phyloP scores from a whole-genome alignment of 2,113 vertebrate species.

The Gobius niger region DNA sequence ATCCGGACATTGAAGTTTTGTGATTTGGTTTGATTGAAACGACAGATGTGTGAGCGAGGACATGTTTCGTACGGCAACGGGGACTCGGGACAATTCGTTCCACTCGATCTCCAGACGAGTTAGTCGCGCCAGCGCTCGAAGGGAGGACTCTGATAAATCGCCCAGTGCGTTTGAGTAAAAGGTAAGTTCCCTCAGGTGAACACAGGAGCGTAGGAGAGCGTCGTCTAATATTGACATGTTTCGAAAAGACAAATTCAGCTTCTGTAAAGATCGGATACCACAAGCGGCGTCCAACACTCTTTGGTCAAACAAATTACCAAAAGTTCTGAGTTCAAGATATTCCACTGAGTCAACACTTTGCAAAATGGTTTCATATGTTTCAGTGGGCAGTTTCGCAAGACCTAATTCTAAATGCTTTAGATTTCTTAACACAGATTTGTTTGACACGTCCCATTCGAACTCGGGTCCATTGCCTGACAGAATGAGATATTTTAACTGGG shows the following conservation, averaged over 20 bases:
- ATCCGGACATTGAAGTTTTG: conserved; percentile 30
- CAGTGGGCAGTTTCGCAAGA: too few relatives aligned
- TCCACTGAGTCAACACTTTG: conserved; percentile 47
- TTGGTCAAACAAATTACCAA: conserved; percentile 27
- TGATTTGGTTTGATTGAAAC: conserved; percentile 55
- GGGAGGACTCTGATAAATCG: conserved; percentile 2
- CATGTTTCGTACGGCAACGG: conserved; percentile 24
- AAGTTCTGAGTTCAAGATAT: conserved; percentile 17
- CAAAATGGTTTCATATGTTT: conserved; percentile 9
- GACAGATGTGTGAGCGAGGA: conserved; percentile 40
- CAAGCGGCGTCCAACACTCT: conserved; percentile 58
- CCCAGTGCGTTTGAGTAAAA: conserved; percentile 40
- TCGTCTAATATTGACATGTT: conserved; percentile 18
- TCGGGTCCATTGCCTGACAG: conserved; percentile 7
- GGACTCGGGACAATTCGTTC: conserved; percentile 41
- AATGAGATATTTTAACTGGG: conserved; percentile 42
- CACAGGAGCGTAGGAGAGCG: conserved; percentile 33
- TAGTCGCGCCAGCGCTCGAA: conserved; percentile 32
- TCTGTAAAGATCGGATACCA: conserved; percentile 39
- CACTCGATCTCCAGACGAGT: conserved; percentile 16
- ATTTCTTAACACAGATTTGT: conserved; percentile 44
- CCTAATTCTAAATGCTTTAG: conserved; percentile 25
- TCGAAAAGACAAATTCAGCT: conserved; percentile 52
- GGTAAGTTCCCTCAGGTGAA: conserved; percentile 35
- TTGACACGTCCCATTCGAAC: conserved; percentile 44